A percentile compares a stretch with the other conserved stretches of the same genome.
Conservation (phyloP, 2,797 vertebrate species). For the Nannoperca obscura region DNA sequence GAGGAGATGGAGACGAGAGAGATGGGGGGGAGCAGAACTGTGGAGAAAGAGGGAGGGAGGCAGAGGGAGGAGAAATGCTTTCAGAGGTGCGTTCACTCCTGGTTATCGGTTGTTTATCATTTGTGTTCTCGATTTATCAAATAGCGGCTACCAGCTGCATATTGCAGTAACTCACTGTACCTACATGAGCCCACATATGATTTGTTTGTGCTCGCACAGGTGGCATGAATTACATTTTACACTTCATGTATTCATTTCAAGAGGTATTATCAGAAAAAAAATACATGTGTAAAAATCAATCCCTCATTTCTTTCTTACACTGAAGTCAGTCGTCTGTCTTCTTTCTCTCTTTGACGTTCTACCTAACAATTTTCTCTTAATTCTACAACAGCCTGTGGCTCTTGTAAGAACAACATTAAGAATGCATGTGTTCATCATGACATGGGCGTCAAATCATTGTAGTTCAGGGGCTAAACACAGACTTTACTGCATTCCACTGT, state of each 20-base stretch:
- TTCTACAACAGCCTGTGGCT: conserved; percentile 35
- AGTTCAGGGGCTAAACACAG: conserved; percentile 25
- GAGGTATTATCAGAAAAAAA: conserved; percentile 18
- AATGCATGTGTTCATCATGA: conserved; percentile 40
- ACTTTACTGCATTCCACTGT: not conserved
- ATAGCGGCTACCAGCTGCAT: conserved; percentile 1
- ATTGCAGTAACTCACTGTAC: not conserved
- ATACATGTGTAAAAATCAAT: conserved; percentile 18
- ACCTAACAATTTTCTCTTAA: conserved; percentile 22
- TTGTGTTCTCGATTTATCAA: conserved; percentile 35
- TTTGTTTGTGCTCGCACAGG: conserved; percentile 8
- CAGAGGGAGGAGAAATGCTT: not conserved
- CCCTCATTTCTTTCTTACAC: not conserved
- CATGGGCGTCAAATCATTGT: conserved; percentile 11
- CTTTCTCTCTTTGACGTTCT: not conserved
- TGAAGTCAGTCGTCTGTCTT: not conserved
- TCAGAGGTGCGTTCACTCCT: conserved; percentile 1
- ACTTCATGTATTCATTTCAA: conserved; percentile 12
- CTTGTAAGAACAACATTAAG: conserved; percentile 37
- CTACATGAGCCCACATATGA: not conserved
- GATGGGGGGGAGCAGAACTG: not conserved
- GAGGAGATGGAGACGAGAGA: conserved; percentile 40
- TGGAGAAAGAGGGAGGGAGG: conserved; percentile 15
- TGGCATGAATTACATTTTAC: conserved; percentile 9
- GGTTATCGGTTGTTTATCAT: conserved; percentile 43